A percentile compares a stretch with the other conserved stretches of the same genome.
Evolutionary conservation across 2,888 invertebrate genomes (phyloP).

Genomic region (Mythimna loreyi): DNA sequence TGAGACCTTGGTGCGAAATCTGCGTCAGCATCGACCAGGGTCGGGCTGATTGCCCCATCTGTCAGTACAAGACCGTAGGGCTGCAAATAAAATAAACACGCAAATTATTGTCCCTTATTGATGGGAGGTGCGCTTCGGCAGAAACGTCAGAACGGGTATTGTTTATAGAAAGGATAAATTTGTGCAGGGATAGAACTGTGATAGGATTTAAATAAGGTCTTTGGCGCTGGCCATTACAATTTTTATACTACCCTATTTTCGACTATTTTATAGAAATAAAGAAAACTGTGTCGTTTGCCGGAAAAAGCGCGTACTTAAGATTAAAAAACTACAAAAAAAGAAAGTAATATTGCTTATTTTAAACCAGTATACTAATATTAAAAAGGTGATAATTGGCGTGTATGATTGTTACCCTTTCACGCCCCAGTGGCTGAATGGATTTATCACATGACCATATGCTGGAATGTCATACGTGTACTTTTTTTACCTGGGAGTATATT

Average conservation of each 20-base stretch:
- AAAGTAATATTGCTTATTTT: too few relatives aligned
- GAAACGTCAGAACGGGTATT: slow-evolving; percentile 55
- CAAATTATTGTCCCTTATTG: slow-evolving; percentile 76
- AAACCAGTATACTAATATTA: neutral
- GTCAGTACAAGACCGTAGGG: slow-evolving; percentile 80
- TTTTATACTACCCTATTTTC: neutral
- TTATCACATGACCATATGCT: too few relatives aligned
- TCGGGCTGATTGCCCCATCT: slow-evolving; percentile 87
- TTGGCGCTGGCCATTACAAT: neutral
- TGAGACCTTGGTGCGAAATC: slow-evolving; percentile 77
- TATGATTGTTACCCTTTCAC: neutral
- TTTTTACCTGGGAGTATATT: too few relatives aligned
- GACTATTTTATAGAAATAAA: too few relatives aligned
- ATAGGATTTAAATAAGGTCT: slow-evolving; percentile 1
- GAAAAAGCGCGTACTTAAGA: too few relatives aligned
- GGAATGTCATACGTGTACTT: too few relatives aligned
- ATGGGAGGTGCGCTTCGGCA: slow-evolving; percentile 59
- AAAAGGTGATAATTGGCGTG: neutral
- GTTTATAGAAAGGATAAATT: slow-evolving; percentile 47
- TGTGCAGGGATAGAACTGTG: neutral
- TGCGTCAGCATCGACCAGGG: slow-evolving; percentile 84
- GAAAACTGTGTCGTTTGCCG: too few relatives aligned
- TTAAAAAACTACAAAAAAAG: too few relatives aligned
- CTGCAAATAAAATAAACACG: slow-evolving; percentile 83
- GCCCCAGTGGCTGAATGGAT: too few relatives aligned